A percentile compares a stretch with the other conserved stretches of the same genome.
Conservation (phyloP, 1,140 invertebrate genomes). For the Papilio machaon region DNA sequence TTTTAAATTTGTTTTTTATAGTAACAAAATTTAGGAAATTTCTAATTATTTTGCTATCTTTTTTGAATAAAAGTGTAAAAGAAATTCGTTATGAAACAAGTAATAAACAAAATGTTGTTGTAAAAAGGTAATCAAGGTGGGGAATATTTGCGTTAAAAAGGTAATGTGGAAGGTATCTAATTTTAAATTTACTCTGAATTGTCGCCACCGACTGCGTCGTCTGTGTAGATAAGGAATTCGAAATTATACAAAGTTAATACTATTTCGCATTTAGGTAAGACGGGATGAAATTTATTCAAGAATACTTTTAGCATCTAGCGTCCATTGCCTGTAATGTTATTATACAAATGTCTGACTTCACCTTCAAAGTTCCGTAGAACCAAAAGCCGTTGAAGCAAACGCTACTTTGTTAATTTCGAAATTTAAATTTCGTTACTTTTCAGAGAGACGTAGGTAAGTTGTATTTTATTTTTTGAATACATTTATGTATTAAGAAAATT, state of each 20-base stretch:
- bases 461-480: constrained; percentile 16
- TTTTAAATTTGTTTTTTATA: too few species aligned
- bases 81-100: background rate
- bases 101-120: background rate
- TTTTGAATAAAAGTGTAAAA: background rate
- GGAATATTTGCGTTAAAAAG: background rate
- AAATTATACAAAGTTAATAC: constrained; percentile 64
- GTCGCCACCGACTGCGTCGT: constrained; percentile 44
- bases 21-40: too few species aligned
- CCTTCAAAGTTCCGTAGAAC: constrained; percentile 38
- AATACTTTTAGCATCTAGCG: constrained; percentile 47
- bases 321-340: constrained; percentile 39
- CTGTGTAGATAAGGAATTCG: constrained; percentile 54
- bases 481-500: constrained; percentile 1
- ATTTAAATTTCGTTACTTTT: constrained; percentile 30
- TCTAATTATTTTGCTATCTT: background rate
- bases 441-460: background rate
- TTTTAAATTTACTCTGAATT: constrained; percentile 36
- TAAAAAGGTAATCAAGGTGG: background rate
- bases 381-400: constrained; percentile 38
- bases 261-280: constrained; percentile 64
- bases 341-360: constrained; percentile 38
- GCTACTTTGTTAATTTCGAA: constrained; percentile 30
- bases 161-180: constrained; percentile 27
- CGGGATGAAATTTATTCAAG: constrained; percentile 54